A percentile compares a stretch with the other conserved stretches of the same genome.
These are phyloP conservation scores for Tipula helvola DNA, from an alignment of 2,888 invertebrate species.

Conservation along the genomic window DNA sequence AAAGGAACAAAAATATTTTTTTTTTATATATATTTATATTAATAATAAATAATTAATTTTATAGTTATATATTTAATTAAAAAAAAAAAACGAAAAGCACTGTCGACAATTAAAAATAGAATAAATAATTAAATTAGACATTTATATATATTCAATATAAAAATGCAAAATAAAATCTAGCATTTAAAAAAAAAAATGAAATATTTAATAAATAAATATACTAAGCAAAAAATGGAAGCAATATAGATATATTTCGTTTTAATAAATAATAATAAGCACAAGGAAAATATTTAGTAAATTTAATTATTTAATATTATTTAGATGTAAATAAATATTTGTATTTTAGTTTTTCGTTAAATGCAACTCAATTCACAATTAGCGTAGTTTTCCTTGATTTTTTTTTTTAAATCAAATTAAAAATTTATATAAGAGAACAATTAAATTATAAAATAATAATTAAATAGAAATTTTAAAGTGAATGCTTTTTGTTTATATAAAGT, in stretches of 20 bases:
- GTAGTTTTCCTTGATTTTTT: background rate
- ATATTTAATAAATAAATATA: background rate
- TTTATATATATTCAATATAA: background rate
- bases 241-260: background rate
- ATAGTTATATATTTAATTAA: background rate
- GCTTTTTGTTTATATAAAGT: background rate
- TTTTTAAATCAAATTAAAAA: background rate
- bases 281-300: background rate
- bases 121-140: background rate
- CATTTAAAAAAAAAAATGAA: background rate
- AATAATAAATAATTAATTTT: background rate
- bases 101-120: constrained; percentile 6
- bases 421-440: background rate
- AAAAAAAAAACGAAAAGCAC: background rate
- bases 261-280: background rate
- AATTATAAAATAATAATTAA: background rate
- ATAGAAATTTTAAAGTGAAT: background rate
- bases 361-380: background rate
- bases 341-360: background rate
- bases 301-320: background rate
- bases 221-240: background rate
- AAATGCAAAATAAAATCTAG: background rate
- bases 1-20: background rate
- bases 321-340: background rate
- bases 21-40: background rate